These are phyloP conservation scores for Andrena camellia DNA, from an alignment of 2,888 invertebrate species.

Conservation along the genomic window DNA sequence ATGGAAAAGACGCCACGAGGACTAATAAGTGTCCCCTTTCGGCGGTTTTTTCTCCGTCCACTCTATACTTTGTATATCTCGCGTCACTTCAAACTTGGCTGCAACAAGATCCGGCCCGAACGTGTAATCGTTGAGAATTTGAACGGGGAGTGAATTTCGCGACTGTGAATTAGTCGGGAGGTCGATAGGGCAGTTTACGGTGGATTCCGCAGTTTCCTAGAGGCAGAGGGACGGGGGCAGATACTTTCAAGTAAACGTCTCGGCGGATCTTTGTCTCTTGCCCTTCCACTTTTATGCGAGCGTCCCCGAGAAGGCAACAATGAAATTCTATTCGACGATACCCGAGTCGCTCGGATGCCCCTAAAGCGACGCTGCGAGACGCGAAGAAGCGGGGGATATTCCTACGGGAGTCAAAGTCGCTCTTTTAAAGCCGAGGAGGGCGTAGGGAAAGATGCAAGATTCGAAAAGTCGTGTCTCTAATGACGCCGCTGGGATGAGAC, in stretches of 20 bases:
- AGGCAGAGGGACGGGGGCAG: too few species aligned
- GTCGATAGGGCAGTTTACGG: too few species aligned
- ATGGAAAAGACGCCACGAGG: slow-evolving; percentile 1
- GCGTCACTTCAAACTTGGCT: neutral
- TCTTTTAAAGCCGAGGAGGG: neutral
- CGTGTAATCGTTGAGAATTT: neutral
- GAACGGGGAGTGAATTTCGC: too few species aligned
- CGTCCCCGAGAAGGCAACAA: neutral
- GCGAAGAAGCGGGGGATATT: neutral
- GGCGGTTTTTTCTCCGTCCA: neutral
- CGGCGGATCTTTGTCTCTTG: neutral
- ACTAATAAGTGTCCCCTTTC: neutral
- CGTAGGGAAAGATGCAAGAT: neutral
- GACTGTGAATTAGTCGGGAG: too few species aligned
- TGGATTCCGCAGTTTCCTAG: too few species aligned
- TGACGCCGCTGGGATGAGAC: neutral
- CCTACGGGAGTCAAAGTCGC: neutral
- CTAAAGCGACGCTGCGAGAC: neutral
- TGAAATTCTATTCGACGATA: slow-evolving; percentile 4
- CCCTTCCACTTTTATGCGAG: neutral
- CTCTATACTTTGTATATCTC: neutral
- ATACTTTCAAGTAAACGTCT: neutral
- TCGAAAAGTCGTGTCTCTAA: neutral
- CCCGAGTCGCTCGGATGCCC: neutral
- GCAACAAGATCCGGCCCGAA: neutral